phyloP scores from a whole-genome alignment of 2,797 vertebrate species.

The Mus caroli region DNA sequence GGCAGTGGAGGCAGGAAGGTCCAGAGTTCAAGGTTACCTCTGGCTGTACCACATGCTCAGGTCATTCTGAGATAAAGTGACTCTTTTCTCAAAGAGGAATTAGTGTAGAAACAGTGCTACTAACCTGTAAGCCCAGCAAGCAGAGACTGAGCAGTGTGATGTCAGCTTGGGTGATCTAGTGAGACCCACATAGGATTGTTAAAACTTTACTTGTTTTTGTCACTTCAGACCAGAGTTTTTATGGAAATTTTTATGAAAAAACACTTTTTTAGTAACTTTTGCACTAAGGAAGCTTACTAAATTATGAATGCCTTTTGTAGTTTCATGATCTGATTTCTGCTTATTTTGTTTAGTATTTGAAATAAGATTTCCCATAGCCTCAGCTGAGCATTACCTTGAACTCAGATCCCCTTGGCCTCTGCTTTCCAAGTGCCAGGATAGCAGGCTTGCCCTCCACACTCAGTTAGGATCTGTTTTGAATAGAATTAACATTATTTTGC shows the following conservation, averaged over 20 bases:
- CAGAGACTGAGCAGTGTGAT: neutral
- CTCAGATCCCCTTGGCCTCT: neutral
- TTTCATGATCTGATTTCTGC: neutral
- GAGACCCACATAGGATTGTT: neutral
- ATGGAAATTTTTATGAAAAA: constrained; percentile 5
- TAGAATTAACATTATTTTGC: neutral
- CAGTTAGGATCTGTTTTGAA: neutral
- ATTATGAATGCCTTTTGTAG: neutral
- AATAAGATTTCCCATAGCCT: neutral
- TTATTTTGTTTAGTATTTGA: neutral
- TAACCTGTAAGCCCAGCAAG: neutral
- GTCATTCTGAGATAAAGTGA: neutral
- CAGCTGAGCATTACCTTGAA: neutral
- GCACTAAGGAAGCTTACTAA: neutral
- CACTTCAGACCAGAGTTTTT: constrained; percentile 32
- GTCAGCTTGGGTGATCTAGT: neutral
- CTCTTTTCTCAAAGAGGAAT: neutral
- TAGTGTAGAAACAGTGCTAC: neutral
- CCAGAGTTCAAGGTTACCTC: neutral
- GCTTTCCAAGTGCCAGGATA: neutral
- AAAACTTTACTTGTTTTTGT: neutral
- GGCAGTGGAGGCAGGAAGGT: neutral
- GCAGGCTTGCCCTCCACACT: neutral
- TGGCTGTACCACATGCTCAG: neutral
- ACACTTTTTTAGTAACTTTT: neutral